Conservation (phyloP, 2,888 invertebrate genomes). For the Pseudanteris insignis region DNA sequence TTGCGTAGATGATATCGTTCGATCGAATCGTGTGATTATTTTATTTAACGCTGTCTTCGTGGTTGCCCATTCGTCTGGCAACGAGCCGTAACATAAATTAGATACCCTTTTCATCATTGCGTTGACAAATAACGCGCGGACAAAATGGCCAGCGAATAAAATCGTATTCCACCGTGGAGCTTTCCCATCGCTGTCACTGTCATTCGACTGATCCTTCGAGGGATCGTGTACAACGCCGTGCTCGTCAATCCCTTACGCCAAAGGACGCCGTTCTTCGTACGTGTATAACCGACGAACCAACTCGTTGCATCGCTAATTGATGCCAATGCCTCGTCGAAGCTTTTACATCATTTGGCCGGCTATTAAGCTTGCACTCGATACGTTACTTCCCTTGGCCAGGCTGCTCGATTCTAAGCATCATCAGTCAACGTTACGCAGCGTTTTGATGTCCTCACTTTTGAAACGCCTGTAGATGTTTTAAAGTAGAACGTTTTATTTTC, state of each 20-base stretch:
- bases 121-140: constrained; percentile 44
- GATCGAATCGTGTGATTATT: constrained; percentile 48
- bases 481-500: too few species aligned
- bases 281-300: constrained; percentile 28
- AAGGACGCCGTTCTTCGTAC: constrained; percentile 44
- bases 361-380: constrained; percentile 29
- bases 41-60: constrained; percentile 51
- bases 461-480: too few species aligned
- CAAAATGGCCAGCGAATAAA: constrained; percentile 56
- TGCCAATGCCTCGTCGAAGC: constrained; percentile 38
- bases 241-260: constrained; percentile 37
- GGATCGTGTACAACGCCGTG: constrained; percentile 26
- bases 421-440: too few species aligned
- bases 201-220: constrained; percentile 42
- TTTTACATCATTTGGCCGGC: constrained; percentile 31
- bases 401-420: constrained; percentile 21
- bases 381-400: constrained; percentile 11
- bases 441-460: too few species aligned
- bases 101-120: constrained; percentile 43
- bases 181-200: constrained; percentile 44
- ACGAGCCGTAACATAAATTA: too few species aligned
- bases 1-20: constrained; percentile 43
- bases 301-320: constrained; percentile 33
- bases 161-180: constrained; percentile 55
- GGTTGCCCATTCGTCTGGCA: constrained; percentile 50